Conservation (phyloP, 2,888 invertebrate genomes). For the Pseudococcus jackbeardsleyi region DNA sequence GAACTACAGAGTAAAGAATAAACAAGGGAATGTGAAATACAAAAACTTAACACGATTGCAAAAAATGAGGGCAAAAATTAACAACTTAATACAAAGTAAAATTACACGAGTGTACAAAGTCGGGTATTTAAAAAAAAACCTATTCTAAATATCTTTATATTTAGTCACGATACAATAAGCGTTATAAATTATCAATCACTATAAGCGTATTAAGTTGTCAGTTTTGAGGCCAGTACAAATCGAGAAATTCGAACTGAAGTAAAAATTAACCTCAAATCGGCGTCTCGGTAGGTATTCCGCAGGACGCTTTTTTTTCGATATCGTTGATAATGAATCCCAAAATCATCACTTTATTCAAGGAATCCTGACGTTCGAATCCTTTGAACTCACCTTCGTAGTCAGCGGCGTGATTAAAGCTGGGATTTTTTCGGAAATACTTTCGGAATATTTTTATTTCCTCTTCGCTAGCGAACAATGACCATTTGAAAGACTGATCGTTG, state of each 20-base stretch:
- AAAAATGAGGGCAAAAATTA: neutral
- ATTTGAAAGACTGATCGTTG: slow-evolving; percentile 35
- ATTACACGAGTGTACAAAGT: slow-evolving; percentile 10
- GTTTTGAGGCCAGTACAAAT: neutral
- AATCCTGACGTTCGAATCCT: slow-evolving; percentile 41
- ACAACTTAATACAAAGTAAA: slow-evolving; percentile 40
- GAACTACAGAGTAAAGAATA: neutral
- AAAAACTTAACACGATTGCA: slow-evolving; percentile 8
- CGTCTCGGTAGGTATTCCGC: neutral
- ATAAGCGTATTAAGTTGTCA: slow-evolving; percentile 51
- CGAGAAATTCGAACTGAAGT: neutral
- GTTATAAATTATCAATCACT: slow-evolving; percentile 42
- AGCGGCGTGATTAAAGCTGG: neutral
- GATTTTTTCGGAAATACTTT: slow-evolving; percentile 32
- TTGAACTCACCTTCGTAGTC: slow-evolving; percentile 36
- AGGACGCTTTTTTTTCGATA: slow-evolving; percentile 21
- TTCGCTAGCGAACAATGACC: slow-evolving; percentile 38
- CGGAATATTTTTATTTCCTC: slow-evolving; percentile 22
- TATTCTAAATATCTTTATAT: neutral
- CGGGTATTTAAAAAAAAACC: neutral
- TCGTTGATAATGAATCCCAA: slow-evolving; percentile 51
- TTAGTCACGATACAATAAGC: slow-evolving; percentile 37
- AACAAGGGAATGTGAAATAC: slow-evolving; percentile 8
- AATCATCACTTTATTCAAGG: slow-evolving; percentile 40
- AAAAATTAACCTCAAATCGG: neutral